Conservation (phyloP, 1,140 invertebrate genomes). For the Megalonaias nervosa region DNA sequence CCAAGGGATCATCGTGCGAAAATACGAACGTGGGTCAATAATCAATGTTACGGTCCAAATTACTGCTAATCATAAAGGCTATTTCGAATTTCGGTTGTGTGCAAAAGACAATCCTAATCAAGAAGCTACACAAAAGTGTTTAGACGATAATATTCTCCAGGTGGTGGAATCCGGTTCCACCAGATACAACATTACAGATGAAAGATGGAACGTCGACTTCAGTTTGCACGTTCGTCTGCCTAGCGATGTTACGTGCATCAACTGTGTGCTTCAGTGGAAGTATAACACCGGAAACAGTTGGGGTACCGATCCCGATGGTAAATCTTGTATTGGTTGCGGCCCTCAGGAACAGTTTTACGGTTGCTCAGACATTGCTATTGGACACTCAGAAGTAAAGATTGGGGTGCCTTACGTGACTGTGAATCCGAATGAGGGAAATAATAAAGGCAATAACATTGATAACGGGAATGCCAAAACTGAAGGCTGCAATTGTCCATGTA, state of each 20-base stretch:
- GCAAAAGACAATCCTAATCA: slow-evolving; percentile 61
- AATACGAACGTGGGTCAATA: slow-evolving; percentile 57
- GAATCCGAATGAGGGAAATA: too few relatives aligned
- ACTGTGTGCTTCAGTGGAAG: slow-evolving; percentile 92
- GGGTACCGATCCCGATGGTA: slow-evolving; percentile 25
- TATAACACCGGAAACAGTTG: slow-evolving; percentile 76
- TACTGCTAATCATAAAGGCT: slow-evolving; percentile 45
- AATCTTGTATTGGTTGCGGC: slow-evolving; percentile 33
- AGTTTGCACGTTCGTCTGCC: slow-evolving; percentile 75
- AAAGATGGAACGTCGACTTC: slow-evolving; percentile 14
- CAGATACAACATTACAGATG: slow-evolving; percentile 22
- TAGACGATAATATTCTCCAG: slow-evolving; percentile 66
- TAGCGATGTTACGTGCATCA: slow-evolving; percentile 84
- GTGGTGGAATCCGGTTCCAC: slow-evolving; percentile 69
- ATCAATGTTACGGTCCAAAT: slow-evolving; percentile 37
- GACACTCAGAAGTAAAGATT: slow-evolving; percentile 4
- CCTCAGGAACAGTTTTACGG: slow-evolving; percentile 56
- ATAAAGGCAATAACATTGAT: too few relatives aligned
- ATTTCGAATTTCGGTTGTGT: slow-evolving; percentile 46
- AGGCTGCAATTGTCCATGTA: too few relatives aligned
- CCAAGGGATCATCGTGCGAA: slow-evolving; percentile 25
- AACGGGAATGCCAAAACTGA: too few relatives aligned
- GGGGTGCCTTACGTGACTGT: background rate
- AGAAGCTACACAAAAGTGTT: slow-evolving; percentile 38
- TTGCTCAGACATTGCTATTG: slow-evolving; percentile 50